Evolutionary conservation across 30 jellyfish, hydroid and myxozoan species (phyloP), one percentile per base, ranked within the genome.

Genomic region (Cassiopea xamachana): DNA sequence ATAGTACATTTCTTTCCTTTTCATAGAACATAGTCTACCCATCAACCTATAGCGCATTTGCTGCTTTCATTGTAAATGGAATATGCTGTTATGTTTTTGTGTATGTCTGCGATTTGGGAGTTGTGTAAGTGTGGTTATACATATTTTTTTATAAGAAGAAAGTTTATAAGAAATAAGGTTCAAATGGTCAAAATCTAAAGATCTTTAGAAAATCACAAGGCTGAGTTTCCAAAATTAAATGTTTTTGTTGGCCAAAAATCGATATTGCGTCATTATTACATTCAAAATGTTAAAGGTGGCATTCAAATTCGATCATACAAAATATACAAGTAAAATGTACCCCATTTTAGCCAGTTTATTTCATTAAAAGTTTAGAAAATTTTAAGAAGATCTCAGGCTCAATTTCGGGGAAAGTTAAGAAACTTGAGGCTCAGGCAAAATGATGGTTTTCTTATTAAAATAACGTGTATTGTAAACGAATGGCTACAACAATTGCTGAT

Each of bases 81-180:
- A 39, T 87, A 48, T 77, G 67, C 94, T 76, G 94, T 58, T 87
- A 87, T 55, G 77, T 87, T 39, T 87, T 61, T 69, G 48, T 87
- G 5, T 47, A 6, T 78, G 90, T 69, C 51, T 87, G 47, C 62
- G 64, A 78, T 5, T 18, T 79, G 80, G 94, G 94, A 76, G 82
- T 87, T 43, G 73, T 78, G 94, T 87, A 39, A 87, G 94, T 64
- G 3, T 64, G 2, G 39, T 27, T 27, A 27, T 27, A 27, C 39
- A 27, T 27, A 27, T 27, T 27, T 27, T 27, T 27, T 27, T 27
- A 27, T 27, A 27, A 27, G 39, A 27, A 27, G 39, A 27, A 27
- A 27, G 39, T 27, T 27, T 27, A 27, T 27, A 27, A 27, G 39
- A 27, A 27, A 27, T 27, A 27, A 27, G 39, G 39, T 27, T 27